phyloP scores from a whole-genome alignment of 2,888 invertebrate species.

The Endomychus coccineus region DNA sequence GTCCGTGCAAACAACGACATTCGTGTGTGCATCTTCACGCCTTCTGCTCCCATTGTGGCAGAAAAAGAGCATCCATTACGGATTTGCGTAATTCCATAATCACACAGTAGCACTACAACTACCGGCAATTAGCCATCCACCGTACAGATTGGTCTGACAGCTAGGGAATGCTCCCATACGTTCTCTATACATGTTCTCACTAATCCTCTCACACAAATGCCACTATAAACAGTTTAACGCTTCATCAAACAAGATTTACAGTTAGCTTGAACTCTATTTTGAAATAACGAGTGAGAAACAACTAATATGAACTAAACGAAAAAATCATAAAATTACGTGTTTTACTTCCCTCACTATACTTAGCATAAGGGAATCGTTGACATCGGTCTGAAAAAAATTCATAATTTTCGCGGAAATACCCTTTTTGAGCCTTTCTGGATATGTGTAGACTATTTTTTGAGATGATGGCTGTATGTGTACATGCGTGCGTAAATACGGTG shows the following conservation, averaged over 20 bases:
- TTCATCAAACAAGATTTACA: constrained; percentile 11
- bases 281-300: no score
- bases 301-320: no score
- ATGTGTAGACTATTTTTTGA: no score
- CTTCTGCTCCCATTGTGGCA: constrained; percentile 8
- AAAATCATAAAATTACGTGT: no score
- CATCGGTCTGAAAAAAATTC: no score
- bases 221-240: constrained; percentile 14
- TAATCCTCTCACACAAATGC: constrained; percentile 13
- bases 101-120: constrained; percentile 13
- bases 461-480: no score
- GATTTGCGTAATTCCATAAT: constrained; percentile 17
- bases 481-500: no score
- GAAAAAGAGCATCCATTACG: constrained; percentile 11
- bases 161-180: constrained; percentile 4
- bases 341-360: no score
- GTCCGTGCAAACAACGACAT: constrained; percentile 13
- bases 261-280: no score
- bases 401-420: no score
- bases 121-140: constrained; percentile 13
- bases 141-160: constrained; percentile 11
- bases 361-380: no score
- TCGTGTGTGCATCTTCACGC: constrained; percentile 10
- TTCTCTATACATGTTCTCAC: constrained; percentile 3
- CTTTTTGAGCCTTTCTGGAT: no score